Evolutionary conservation across 1,140 invertebrate genomes (phyloP).

Genomic region (Saccostrea glomerata): DNA sequence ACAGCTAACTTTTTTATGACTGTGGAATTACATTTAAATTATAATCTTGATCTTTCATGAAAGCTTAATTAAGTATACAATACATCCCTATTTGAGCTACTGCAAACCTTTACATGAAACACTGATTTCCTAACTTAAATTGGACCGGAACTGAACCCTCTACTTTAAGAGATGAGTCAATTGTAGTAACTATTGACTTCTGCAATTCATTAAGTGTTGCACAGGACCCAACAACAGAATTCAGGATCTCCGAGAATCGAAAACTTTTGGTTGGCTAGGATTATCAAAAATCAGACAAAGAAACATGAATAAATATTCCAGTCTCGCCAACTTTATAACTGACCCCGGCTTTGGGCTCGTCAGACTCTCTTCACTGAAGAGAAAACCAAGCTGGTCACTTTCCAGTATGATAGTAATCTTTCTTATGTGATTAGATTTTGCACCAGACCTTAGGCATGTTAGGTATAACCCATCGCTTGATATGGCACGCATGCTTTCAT

Average conservation of each 20-base stretch:
- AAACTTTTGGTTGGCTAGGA: neutral
- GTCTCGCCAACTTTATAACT: neutral
- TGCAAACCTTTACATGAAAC: neutral
- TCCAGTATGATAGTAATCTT: too few species aligned
- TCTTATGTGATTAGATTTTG: too few species aligned
- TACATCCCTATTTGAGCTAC: slow-evolving; percentile 34
- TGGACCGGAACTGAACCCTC: neutral
- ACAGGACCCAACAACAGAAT: neutral
- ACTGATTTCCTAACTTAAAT: neutral
- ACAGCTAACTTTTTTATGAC: neutral
- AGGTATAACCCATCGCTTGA: too few species aligned
- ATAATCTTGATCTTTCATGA: neutral
- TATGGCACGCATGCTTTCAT: too few species aligned
- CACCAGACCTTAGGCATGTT: too few species aligned
- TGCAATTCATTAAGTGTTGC: neutral
- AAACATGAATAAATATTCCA: neutral
- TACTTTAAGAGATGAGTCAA: neutral
- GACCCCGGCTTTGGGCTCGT: neutral
- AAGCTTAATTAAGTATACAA: too few species aligned
- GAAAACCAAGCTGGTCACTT: too few species aligned
- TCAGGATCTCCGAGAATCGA: neutral
- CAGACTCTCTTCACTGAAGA: too few species aligned
- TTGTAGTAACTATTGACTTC: neutral
- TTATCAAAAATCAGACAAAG: neutral
- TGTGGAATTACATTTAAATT: neutral